Base-by-base conservation (phyloP, 2,113 vertebrate genomes). In the Orthonyx spaldingii region DNA sequence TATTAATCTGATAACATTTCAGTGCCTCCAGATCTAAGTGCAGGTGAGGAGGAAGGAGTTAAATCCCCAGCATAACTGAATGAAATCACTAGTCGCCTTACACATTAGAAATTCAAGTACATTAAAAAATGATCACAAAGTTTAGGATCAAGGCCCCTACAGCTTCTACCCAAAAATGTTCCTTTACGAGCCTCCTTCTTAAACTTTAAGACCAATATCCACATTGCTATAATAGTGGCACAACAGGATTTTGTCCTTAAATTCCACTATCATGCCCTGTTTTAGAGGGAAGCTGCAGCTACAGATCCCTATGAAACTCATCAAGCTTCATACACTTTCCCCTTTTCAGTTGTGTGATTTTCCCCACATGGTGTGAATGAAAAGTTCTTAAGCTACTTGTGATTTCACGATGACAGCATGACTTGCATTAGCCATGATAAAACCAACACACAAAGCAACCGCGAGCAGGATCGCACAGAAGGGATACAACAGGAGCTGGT, bases 401-500 rank as follows among this genome's bases (percentile, higher is more conserved):
- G 32, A 72, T 68, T 50, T 41, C 53, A 28, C 0, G 0, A 37
- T 8, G 21, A 74, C 47, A 69, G 55, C 4, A 3, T 26, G 27
- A 69, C 55, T 69, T 57, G 35, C 16, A 20, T 37, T 52, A 86
- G 27, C 68, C 59, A 41, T 4, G 16, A 14, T 22, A 68, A 90
- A 20, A 33, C 28, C 57, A 69, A 23, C 13, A 53, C 19, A 39
- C 4, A 49, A 69, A 82, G 18, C n/a, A 74, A 28, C 50, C 19
- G 59, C 4, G 33, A 76, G 46, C 14, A 76, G n/a, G 72, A n/a
- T 4, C n/a, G 9, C 30, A n/a, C 24, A 27, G 4, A 19, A 39
- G 9, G 0, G 42, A 65, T 2, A 26, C 42, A 49, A 52, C 0
- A n/a, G n/a, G 28, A 81, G 46, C 49, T 59, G 13, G 17, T 6